These are phyloP conservation scores for Anolis carolinensis DNA, from an alignment of 2,113 vertebrate species.

Conservation along the genomic window DNA sequence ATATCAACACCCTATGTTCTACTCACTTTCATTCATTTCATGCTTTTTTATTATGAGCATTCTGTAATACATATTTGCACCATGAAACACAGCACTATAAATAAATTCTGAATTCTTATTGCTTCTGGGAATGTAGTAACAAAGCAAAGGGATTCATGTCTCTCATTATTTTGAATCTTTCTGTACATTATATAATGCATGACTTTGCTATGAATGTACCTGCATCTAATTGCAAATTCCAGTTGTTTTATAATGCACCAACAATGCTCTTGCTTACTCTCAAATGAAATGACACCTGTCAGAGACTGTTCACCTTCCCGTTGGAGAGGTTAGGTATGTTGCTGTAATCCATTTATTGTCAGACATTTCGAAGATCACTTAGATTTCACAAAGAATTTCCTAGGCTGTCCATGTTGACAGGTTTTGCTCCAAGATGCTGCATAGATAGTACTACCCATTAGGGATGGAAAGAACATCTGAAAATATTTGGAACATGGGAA, in stretches of 20 bases:
- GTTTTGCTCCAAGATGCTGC: not conserved
- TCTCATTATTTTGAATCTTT: conserved; percentile 11
- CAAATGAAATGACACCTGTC: not conserved
- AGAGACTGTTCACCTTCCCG: not conserved
- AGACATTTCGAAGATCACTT: not conserved
- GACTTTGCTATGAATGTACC: not conserved
- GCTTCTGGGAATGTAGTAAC: not conserved
- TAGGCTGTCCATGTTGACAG: not conserved
- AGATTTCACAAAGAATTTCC: not conserved
- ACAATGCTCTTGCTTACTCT: not conserved
- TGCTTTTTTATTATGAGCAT: not conserved
- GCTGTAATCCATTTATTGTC: not conserved
- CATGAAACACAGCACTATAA: not conserved
- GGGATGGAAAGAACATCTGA: not conserved
- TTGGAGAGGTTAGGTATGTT: not conserved
- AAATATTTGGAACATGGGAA: too few relatives aligned
- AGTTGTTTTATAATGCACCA: not conserved
- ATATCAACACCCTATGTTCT: not conserved
- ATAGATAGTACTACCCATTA: not conserved
- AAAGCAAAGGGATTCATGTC: not conserved
- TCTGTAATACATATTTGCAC: not conserved
- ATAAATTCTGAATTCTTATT: conserved; percentile 3
- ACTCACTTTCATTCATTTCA: not conserved
- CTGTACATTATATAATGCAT: not conserved
- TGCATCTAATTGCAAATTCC: not conserved